Conservation (phyloP, 2,113 vertebrate species). For the Nicator chloris region DNA sequence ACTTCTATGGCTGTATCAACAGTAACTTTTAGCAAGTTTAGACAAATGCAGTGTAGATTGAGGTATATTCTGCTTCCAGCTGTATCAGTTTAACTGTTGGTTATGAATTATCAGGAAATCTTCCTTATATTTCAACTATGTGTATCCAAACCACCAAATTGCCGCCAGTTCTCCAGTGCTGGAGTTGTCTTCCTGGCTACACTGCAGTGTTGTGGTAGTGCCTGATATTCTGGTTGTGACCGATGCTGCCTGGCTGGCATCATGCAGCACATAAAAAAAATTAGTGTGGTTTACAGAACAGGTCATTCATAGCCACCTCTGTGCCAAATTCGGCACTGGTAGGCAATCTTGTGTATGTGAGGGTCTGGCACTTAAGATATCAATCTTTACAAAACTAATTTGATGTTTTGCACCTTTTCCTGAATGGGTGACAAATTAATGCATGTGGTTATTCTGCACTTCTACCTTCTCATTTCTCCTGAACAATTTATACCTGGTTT, state of each 20-base stretch:
- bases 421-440: background rate
- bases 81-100: background rate
- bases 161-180: background rate
- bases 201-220: background rate
- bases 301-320: background rate
- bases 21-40: background rate
- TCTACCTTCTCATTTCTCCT: background rate
- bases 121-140: background rate
- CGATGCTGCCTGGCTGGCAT: accelerated
- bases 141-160: background rate
- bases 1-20: background rate
- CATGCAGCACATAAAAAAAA: background rate
- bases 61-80: background rate
- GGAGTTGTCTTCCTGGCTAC: background rate
- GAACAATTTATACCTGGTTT: background rate
- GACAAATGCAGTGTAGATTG: background rate
- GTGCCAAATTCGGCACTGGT: background rate
- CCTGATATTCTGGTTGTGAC: background rate
- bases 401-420: background rate
- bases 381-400: background rate
- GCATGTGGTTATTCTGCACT: background rate
- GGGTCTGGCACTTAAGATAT: background rate
- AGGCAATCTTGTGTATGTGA: background rate
- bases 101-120: background rate
- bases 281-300: background rate